Evolutionary conservation across 1,140 invertebrate species (phyloP), one percentile per base, ranked within the genome.

Genomic region (Zaprionus ornatus): DNA sequence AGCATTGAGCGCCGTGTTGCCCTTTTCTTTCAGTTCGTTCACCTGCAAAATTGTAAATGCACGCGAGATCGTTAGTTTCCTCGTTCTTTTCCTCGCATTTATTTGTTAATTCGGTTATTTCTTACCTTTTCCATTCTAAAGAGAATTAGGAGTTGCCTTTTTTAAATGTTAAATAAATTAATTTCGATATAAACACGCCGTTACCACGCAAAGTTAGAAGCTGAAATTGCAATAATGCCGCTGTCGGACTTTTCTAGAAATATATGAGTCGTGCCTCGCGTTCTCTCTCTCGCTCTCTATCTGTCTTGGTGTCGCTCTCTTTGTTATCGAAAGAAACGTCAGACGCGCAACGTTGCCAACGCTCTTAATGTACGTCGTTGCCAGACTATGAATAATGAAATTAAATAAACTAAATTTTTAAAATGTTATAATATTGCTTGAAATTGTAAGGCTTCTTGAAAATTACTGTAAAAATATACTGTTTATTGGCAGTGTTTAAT

Each of bases 1-100:
- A 3, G 94, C 95, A 72, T 95, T 94, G 59, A 98, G 93, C 9
- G 97, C 97, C 17, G 94, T 94, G 92, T 98, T 98, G 40, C 97
- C 98, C 93, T 96, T 95, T 81, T 97, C 96, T 92, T 98, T 98
- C 67, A 98, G 94, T 84, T 93, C 94, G 81, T 95, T 94, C 59
- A 96, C 96, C 97, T 98, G 75, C 64, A 61, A 61, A 25, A 25
- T n/a, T 55, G 59, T 40, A 50, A 59, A 52, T n/a, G 7, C 9
- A 61, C 10, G 21, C 67, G 40, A 72, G 40, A 48, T 37, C 25
- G 29, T 72, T 59, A 52, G 25, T 55, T 55, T 50, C 23, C 2
- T 1, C 13, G 17, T 25, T 17, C n/a, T 27, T 40, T 45, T 52
- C 0, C 0, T 12, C 7, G 27, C 23, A 32, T 48, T 32, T 2